Base-by-base conservation (phyloP, 2,113 vertebrate genomes). In the Zingel zingel region DNA sequence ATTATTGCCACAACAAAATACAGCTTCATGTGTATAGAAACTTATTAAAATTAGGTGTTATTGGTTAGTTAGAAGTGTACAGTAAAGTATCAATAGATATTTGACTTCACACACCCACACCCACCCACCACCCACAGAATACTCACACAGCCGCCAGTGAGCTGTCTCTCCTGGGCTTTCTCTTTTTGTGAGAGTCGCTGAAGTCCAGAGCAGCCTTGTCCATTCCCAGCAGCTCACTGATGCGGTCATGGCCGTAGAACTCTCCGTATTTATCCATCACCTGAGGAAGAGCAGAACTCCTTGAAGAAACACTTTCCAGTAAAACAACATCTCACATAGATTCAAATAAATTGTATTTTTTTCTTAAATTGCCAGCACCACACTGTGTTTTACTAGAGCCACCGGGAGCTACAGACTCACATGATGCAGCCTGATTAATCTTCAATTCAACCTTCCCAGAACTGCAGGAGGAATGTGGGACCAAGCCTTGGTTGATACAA, bases 241-340 rank as follows among this genome's bases (percentile, higher is more conserved):
- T 99, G 68, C 98, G 95, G 78, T 99, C 97, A 70, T 97, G 95
- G 15, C 98, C 98, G 7, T 99, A 99, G 90, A 99, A 99, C 81
- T 99, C 98, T 5, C 98, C 98, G 0, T 99, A 99, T 82, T 99
- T 99, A 94, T 99, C 98, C 98, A 99, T 99, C 57, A 99, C 98
- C 98, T 99, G 86, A 70, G 74, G n/a, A 67, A 33, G n/a, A 67
- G 47, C 14, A 69, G 25, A 6, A 81, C 19, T 12, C 47, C 12
- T 48, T 73, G 2, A 69, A 36, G 1, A 57, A 67, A 65, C 12
- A 25, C 43, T 50, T 68, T 54, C 23, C 27, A 66, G 25, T 19
- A 9, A 9, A 61, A n/a, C 23, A 13, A 11, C 23, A 33, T 59
- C 51, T 79, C 27, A 51, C 23, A 45, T 43, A 9, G 21, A 13